Evolutionary conservation across 2,797 vertebrate genomes (phyloP), one percentile per base, ranked within the genome.

Genomic region (Tenualosa ilisha): DNA sequence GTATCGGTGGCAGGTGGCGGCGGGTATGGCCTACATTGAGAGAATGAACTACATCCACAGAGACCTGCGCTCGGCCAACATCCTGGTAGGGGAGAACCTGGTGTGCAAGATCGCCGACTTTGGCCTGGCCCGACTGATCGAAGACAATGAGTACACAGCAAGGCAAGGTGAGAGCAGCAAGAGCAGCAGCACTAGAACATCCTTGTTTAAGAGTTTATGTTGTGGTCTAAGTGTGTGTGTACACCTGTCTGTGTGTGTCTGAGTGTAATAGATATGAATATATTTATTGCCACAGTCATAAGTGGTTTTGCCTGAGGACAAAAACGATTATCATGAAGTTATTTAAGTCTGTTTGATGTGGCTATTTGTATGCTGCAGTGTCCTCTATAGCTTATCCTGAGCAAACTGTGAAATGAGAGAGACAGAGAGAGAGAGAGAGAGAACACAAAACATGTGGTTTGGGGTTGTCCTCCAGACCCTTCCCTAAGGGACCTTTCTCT

Each of bases 11-110:
- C 91, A 94, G 98, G 98, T 98, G 86, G 97, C 98, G 61, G 97
- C 98, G 89, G 98, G 98, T 56, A 99, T 99, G 98, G 98, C 98
- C n/a, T 98, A 98, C 93, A 99, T 99, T 91, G 98, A 99, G 95
- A 96, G 97, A 94, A 99, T 98, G 98, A 99, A 99, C 94, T 99
- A 99, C 94, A 99, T 99, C 93, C 98, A 99, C 92, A 95, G 98
- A 93, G 98, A 99, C 91, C 96, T 99, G 91, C 96, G 98, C 4
- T 97, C 98, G 59, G 97, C 97, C 88, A 99, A 99, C 92, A 98
- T 99, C 88, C 96, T 98, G 43, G 98, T 99, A 59, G 97, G 96
- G 65, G 98, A 99, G 92, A 98, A 98, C 93, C 95, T 98, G 90
- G 97, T 97, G 86, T 99, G 98, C 92, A 99, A 98, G 96, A 99